Evolutionary conservation across 2,113 vertebrate genomes (phyloP), one percentile per base, ranked within the genome.

Genomic region (Pelvicachromis taeniatus): DNA sequence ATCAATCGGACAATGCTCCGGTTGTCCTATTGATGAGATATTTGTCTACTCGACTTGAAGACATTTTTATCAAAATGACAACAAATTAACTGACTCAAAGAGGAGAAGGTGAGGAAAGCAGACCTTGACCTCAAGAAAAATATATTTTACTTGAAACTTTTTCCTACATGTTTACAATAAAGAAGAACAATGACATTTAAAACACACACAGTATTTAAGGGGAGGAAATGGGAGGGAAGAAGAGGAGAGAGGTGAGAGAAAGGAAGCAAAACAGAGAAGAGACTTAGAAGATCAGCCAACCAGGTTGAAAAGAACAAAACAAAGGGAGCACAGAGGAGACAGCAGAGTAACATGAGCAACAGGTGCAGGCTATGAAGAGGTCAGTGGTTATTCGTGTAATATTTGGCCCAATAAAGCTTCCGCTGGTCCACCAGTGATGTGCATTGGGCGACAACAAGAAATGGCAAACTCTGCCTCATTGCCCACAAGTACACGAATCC

Each of bases 1-100:
- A 85, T 92, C 88, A 85, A 89, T 88, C 87, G 70, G 89, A 88
- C 86, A 85, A 78, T 5, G 9, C 50, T 86, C 9, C 33, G 17
- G 77, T 19, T 83, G 85, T 87, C 80, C 73, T 78, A 58, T 84
- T 84, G 85, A 91, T 79, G 48, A 56, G 3, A 59, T 82, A 89
- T 86, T 59, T 58, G 59, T 70, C 48, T 38, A 8, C 31, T 65
- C 17, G 3, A 21, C 33, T 40, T 75, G 14, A 63, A 78, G 52
- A 63, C 23, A 48, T 65, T 63, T 77, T 0, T 2, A 19, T 5
- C n/a, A 53, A 42, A 48, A 73, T 61, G 45, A 75, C 68, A 48
- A 26, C 16, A 55, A 55, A 26, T 26, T 56, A 35, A 82, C 33
- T 26, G 31, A 16, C 31, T 80, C 2, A 4, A 1, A 16, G 31